Evolutionary conservation across 2,113 vertebrate genomes (phyloP), one percentile per base, ranked within the genome.

Genomic region (Pristiophorus japonicus): DNA sequence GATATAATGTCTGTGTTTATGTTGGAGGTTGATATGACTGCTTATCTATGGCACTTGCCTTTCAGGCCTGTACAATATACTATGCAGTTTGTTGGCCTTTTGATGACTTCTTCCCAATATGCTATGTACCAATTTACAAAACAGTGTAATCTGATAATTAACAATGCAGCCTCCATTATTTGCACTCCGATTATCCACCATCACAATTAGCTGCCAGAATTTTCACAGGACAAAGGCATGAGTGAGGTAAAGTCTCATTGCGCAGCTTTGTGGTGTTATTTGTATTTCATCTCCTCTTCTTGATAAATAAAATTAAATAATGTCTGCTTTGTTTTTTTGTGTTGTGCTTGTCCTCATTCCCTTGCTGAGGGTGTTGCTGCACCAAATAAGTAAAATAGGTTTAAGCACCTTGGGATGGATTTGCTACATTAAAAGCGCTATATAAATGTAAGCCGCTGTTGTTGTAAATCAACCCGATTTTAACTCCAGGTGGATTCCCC

Each of bases 91-190:
- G 88, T n/a, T 92, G 59, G 88, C 88, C 88, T 92, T 65, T 63
- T n/a, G n/a, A 16, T 92, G 59, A 92, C 59, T 92, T 92, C 59
- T 92, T 92, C 88, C 51, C 59, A 92, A 92, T 92, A 92, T n/a
- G 88, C 59, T 63, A 7, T n/a, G n/a, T 63, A 92, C 6, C 88
- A 92, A 92, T 92, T 92, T 92, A 92, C 88, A 92, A 92, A 92
- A 92, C 88, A 92, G 65, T 92, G 88, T 92, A 63, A 92, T 92
- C 88, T 92, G 59, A 65, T 92, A 92, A 92, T 92, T 92, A 92
- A 59, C 88, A 63, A 59, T 38, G 88, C 88, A 38, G n/a, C 59
- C 34, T 92, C 88, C 88, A 92, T 92, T 92, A 65, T 92, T 92
- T 92, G 59, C 88, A 88, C 47, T 88, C 47, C 11, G 88, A 92